Conservation (phyloP, 2,113 vertebrate genomes). For the Nycticebus coucang region DNA sequence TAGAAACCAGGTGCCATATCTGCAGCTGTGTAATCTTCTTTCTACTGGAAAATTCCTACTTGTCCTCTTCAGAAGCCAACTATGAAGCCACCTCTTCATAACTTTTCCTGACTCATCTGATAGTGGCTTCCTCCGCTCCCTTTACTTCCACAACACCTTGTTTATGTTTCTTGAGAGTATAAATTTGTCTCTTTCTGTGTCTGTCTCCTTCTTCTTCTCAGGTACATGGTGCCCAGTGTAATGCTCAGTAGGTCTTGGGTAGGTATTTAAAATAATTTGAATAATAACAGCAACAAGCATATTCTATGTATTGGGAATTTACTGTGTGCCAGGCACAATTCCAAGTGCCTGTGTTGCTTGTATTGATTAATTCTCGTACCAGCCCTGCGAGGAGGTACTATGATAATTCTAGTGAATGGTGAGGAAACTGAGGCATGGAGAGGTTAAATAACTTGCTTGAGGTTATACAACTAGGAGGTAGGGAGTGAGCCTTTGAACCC, state of each 20-base stretch:
- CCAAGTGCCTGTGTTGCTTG: background rate
- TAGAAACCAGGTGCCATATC: background rate
- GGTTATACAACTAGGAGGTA: background rate
- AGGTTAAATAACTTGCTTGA: background rate
- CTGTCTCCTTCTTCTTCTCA: background rate
- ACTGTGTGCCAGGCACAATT: background rate
- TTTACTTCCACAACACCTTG: background rate
- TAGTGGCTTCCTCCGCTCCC: background rate
- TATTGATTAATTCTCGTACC: background rate
- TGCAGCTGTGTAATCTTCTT: background rate
- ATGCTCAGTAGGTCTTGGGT: background rate
- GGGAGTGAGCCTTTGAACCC: background rate
- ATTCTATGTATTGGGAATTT: background rate
- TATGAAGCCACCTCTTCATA: background rate
- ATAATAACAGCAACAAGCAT: background rate
- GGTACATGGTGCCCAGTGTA: background rate
- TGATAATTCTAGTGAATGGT: background rate
- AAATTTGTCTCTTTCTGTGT: background rate
- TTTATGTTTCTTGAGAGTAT: background rate
- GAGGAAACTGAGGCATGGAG: conserved; percentile 32
- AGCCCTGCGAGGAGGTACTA: background rate
- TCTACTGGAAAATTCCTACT: background rate
- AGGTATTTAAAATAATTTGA: background rate
- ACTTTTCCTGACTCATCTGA: background rate
- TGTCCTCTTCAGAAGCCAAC: background rate